These are phyloP conservation scores for Bettongia penicillata DNA, from an alignment of 2,113 vertebrate genomes.

Conservation along the genomic window DNA sequence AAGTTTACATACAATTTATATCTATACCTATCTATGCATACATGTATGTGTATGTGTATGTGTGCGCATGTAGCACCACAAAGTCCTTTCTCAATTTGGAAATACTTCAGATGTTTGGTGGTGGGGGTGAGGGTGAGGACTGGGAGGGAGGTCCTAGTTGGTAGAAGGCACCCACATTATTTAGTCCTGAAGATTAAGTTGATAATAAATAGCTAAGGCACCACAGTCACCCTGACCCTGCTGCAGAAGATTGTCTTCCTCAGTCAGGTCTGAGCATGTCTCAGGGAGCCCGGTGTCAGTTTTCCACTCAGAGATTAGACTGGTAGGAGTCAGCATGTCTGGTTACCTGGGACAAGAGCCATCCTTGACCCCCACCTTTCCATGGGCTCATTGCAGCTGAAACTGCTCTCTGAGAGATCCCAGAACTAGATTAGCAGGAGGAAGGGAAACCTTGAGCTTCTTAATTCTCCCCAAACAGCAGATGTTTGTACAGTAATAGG, in stretches of 20 bases:
- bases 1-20: not conserved
- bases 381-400: slow-evolving; percentile 55
- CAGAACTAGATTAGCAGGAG: slow-evolving; percentile 43
- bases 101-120: slow-evolving; percentile 25
- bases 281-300: slow-evolving; percentile 75
- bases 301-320: slow-evolving; percentile 76
- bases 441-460: slow-evolving; percentile 58
- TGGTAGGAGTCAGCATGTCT: slow-evolving; percentile 72
- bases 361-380: slow-evolving; percentile 64
- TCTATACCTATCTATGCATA: not conserved
- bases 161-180: slow-evolving; percentile 40
- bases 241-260: slow-evolving; percentile 75
- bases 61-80: not conserved
- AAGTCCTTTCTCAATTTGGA: not conserved
- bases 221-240: slow-evolving; percentile 66
- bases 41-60: rapidly evolving
- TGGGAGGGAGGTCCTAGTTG: slow-evolving; percentile 8
- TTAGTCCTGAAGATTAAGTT: slow-evolving; percentile 58
- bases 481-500: slow-evolving; percentile 63
- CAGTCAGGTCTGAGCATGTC: slow-evolving; percentile 77
- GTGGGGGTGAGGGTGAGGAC: not conserved
- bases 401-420: slow-evolving; percentile 62
- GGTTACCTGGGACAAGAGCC: slow-evolving; percentile 58
- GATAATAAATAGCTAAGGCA: slow-evolving; percentile 64
- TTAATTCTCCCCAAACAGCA: slow-evolving; percentile 62